These are phyloP conservation scores for Fopius arisanus DNA, from an alignment of 1,140 invertebrate genomes.

Conservation along the genomic window DNA sequence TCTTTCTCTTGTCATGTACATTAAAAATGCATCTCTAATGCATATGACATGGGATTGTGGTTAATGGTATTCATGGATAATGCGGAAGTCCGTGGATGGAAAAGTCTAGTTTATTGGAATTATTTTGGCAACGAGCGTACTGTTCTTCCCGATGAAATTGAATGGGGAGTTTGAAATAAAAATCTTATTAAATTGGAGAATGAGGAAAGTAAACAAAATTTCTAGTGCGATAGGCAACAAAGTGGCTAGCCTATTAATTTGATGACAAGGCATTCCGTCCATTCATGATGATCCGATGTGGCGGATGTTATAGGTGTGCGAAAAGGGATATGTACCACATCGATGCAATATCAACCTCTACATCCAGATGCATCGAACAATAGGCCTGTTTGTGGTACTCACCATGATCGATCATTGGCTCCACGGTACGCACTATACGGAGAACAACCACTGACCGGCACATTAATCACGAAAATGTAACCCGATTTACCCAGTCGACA, in stretches of 20 bases:
- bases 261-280: background rate
- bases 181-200: too few species aligned
- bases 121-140: too few species aligned
- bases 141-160: too few species aligned
- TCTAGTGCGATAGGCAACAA: background rate
- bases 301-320: background rate
- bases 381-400: background rate
- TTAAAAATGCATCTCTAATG: too few species aligned
- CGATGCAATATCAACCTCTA: background rate
- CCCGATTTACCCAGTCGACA: background rate
- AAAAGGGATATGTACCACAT: background rate
- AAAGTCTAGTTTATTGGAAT: background rate
- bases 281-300: background rate
- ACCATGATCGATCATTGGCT: constrained; percentile 1
- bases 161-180: too few species aligned
- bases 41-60: too few species aligned
- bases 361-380: background rate
- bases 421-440: background rate
- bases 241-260: background rate
- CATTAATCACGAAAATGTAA: constrained; percentile 2
- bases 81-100: background rate
- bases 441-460: background rate
- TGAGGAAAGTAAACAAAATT: too few species aligned
- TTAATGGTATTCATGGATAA: background rate
- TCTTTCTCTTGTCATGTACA: background rate